phyloP scores from a whole-genome alignment of 2,797 vertebrate genomes.

The Distichodus sexfasciatus region DNA sequence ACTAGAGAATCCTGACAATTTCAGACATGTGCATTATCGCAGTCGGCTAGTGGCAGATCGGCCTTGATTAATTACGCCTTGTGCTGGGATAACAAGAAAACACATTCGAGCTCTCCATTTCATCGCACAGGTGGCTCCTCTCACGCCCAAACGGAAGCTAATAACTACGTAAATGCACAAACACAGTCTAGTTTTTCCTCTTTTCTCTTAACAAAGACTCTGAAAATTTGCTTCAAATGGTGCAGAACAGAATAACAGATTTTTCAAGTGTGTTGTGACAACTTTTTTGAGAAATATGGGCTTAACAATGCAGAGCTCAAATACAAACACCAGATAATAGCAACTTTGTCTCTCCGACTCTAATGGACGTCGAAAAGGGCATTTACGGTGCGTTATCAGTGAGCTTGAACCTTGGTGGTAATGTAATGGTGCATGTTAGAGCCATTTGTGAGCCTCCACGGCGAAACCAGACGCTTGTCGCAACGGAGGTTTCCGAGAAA shows the following conservation, averaged over 20 bases:
- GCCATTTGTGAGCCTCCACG: too few relatives aligned
- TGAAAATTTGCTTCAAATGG: neutral
- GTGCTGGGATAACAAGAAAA: slow-evolving; percentile 16
- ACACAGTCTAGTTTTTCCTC: neutral
- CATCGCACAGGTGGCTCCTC: slow-evolving; percentile 22
- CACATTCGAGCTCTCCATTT: neutral
- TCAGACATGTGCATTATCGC: slow-evolving; percentile 9
- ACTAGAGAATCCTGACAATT: neutral
- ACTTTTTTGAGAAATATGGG: too few relatives aligned
- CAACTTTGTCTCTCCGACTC: neutral
- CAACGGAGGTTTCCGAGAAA: too few relatives aligned
- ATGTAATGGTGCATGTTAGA: too few relatives aligned
- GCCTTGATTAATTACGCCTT: slow-evolving; percentile 12
- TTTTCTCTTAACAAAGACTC: neutral
- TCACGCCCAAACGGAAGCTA: neutral
- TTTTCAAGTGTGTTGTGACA: too few relatives aligned
- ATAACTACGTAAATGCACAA: neutral
- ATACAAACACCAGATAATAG: neutral
- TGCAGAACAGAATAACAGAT: neutral
- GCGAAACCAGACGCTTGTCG: too few relatives aligned
- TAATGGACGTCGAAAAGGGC: too few relatives aligned
- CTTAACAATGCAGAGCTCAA: too few relatives aligned
- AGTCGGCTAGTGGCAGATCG: neutral
- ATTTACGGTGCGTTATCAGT: too few relatives aligned
- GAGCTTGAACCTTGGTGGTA: too few relatives aligned